phyloP scores from a whole-genome alignment of 2,113 vertebrate genomes.

The Sinocyclocheilus rhinocerous region DNA sequence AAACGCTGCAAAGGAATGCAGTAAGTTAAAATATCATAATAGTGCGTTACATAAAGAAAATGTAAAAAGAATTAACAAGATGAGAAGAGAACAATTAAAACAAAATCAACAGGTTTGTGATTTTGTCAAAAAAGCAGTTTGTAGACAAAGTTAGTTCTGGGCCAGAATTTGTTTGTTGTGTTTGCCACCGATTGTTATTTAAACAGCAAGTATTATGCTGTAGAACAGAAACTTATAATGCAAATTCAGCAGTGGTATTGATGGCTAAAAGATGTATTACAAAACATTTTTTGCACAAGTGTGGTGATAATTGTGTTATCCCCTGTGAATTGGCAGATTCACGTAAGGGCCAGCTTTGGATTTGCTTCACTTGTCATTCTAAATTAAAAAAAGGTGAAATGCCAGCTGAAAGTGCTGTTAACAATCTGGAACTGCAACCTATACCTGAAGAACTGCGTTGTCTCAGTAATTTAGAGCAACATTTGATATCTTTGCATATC shows the following conservation, averaged over 20 bases:
- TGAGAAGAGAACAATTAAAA: neutral
- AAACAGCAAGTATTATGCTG: neutral
- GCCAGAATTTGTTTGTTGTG: neutral
- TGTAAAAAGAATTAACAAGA: neutral
- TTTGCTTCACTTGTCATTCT: slow-evolving; percentile 6
- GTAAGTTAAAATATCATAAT: neutral
- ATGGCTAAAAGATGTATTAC: slow-evolving; percentile 10
- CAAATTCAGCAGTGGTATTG: neutral
- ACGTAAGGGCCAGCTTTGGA: neutral
- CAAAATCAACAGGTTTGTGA: neutral
- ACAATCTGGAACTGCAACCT: neutral
- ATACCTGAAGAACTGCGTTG: too few relatives aligned
- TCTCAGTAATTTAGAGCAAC: too few relatives aligned
- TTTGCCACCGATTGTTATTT: neutral
- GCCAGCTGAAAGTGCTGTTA: slow-evolving; percentile 13
- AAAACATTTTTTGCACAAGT: slow-evolving; percentile 19
- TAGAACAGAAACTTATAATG: neutral
- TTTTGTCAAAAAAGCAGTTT: slow-evolving; percentile 15
- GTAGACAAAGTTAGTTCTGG: slow-evolving; percentile 1
- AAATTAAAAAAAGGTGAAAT: slow-evolving; percentile 36
- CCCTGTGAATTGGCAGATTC: neutral
- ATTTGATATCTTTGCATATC: too few relatives aligned
- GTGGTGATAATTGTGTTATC: neutral
- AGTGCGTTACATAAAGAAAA: neutral
- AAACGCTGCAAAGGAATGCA: accelerated